Base-by-base conservation (phyloP, 1,140 invertebrate species). In the Pygmarrhopalites habei region DNA sequence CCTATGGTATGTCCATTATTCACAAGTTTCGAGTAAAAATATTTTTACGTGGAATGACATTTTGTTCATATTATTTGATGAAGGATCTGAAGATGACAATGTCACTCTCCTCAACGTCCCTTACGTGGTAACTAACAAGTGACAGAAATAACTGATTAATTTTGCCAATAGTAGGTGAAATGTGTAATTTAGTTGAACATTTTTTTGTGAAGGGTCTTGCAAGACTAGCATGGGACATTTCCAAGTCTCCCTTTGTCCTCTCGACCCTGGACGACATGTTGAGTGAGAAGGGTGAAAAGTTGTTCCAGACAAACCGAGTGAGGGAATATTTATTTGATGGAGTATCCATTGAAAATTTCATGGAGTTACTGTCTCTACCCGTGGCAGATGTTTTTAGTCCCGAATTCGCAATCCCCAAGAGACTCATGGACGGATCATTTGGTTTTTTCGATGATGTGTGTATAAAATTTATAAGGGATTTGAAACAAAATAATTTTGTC, bases 61-160 rank as follows among this genome's bases (percentile, higher is more conserved):
- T n/a, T n/a, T n/a, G n/a, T n/a, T n/a, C n/a, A n/a, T n/a, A n/a
- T n/a, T n/a, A n/a, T n/a, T n/a, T n/a, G n/a, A n/a, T n/a, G n/a
- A n/a, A n/a, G n/a, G n/a, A 52, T 49, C 44, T 26, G 64, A 71
- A 12, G 39, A 67, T 1, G 65, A 71, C 30, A 55, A 60, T 19
- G 60, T 74, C 12, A 71, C 70, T 15, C 61, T 67, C 17, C 10
- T 74, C 0, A 74, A 74, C 52, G 49, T 71, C 0, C 72, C 72
- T 19, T 64, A 70, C 17, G 62, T 72, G 46, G 72, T 71, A 68
- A 67, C 5, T 35, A n/a, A n/a, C n/a, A n/a, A n/a, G n/a, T n/a
- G n/a, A n/a, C n/a, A n/a, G n/a, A n/a, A n/a, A n/a, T n/a, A n/a
- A n/a, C n/a, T n/a, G n/a, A n/a, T n/a, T n/a, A n/a, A n/a, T n/a